Evolutionary conservation across 2,888 invertebrate species (phyloP).

Genomic region (Esperia sulphurella): DNA sequence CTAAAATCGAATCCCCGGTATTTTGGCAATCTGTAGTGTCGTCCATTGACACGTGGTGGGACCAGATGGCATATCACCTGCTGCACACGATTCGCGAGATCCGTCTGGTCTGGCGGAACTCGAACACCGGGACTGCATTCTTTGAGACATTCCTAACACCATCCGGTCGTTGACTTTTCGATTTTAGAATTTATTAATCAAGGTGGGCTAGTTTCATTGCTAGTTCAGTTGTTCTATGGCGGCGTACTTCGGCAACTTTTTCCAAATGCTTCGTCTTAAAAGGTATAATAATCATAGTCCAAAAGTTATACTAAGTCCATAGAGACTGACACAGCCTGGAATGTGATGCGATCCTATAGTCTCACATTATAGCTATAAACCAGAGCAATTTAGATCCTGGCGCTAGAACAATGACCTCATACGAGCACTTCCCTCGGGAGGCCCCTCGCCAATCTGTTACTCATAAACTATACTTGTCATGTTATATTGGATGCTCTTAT

Average conservation of each 20-base stretch:
- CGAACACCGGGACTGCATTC: slow-evolving; percentile 55
- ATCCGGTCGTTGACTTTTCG: slow-evolving; percentile 48
- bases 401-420: slow-evolving; percentile 68
- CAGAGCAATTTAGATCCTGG: slow-evolving; percentile 49
- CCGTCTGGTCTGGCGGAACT: slow-evolving; percentile 7
- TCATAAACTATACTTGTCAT: slow-evolving; percentile 29
- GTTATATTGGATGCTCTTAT: slow-evolving; percentile 17
- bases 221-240: too few relatives aligned
- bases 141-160: slow-evolving; percentile 29
- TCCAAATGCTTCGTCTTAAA: not conserved
- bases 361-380: slow-evolving; percentile 23
- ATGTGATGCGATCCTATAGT: not conserved
- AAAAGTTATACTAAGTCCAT: too few relatives aligned
- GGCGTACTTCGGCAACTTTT: too few relatives aligned
- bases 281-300: too few relatives aligned
- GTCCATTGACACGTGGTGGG: slow-evolving; percentile 57
- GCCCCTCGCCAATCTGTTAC: slow-evolving; percentile 50
- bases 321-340: not conserved
- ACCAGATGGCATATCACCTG: slow-evolving; percentile 71
- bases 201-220: too few relatives aligned
- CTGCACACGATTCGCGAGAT: slow-evolving; percentile 33
- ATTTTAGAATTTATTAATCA: too few relatives aligned
- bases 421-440: slow-evolving; percentile 34
- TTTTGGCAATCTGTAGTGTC: slow-evolving; percentile 24
- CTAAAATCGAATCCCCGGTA: slow-evolving; percentile 10